Base-by-base conservation (phyloP, 2,797 vertebrate species). In the Hemibagrus guttatus region DNA sequence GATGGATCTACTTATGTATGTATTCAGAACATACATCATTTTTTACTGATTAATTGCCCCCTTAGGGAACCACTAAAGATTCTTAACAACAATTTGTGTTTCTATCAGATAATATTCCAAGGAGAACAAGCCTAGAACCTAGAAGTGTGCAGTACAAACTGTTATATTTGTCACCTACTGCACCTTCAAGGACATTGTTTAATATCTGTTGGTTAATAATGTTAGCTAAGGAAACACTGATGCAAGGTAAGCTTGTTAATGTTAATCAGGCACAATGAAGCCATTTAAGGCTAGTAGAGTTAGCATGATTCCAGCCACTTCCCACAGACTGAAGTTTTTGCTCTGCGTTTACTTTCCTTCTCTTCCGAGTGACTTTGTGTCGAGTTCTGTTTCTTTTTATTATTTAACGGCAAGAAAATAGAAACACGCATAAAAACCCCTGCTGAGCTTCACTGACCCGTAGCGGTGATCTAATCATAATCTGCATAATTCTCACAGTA, bases 371-470 rank as follows among this genome's bases (percentile, higher is more conserved):
- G 56, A 61, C 16, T 61, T 46, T 28, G 56, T 75, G 26, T 61
- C 23, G 13, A 46, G 71, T 14, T 16, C 13, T n/a, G 26, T 49
- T n/a, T 49, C 7, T 74, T 49, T 49, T 74, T 14, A 3, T 49
- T n/a, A 13, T 26, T 49, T 6, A 49, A 52, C 16, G 26, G 56
- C 6, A 56, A 72, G 46, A 74, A 74, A 52, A 74, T 13, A 58
- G 9, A 79, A 58, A 35, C 75, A 23, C 1, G 19, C 54, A 79
- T 21, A 58, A 79, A 21, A 79, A 35, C 58, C 54, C 21, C 11
- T 49, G 19, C 75, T 19, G 28, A 71, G 63, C 52, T 84, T 86
- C 75, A 76, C 74, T 76, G 75, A 86, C 81, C 84, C 14, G 13
- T 66, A 42, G 54, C 46, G 35, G 69, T 76, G 75, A 28, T 54